phyloP scores from a whole-genome alignment of 2,888 invertebrate genomes.

The Brenthis hecate region DNA sequence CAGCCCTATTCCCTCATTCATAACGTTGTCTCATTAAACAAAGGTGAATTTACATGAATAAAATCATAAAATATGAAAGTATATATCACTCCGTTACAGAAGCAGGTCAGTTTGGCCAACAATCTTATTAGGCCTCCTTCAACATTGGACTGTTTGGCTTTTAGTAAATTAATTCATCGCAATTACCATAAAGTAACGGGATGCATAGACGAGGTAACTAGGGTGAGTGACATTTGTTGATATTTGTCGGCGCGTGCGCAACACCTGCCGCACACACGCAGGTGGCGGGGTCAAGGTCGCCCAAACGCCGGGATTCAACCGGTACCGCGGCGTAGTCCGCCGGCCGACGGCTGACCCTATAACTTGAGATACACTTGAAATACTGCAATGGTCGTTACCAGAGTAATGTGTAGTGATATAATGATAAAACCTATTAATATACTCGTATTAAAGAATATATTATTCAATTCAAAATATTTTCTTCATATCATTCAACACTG shows the following conservation, averaged over 20 bases:
- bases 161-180: conserved; percentile 12
- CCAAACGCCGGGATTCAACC: conserved; percentile 41
- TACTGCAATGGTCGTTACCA: too few species aligned
- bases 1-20: too few species aligned
- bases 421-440: too few species aligned
- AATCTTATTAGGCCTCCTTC: neutral
- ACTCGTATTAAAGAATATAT: too few species aligned
- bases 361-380: neutral
- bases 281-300: conserved; percentile 42
- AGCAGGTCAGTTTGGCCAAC: too few species aligned
- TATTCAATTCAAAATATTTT: too few species aligned
- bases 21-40: too few species aligned
- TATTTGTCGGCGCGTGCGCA: conserved; percentile 55
- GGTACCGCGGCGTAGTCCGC: conserved; percentile 16
- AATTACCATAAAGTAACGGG: conserved; percentile 39
- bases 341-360: conserved; percentile 24
- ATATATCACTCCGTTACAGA: too few species aligned
- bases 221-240: conserved; percentile 69
- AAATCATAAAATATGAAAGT: too few species aligned
- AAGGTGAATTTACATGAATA: too few species aligned
- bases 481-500: too few species aligned
- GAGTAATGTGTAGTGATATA: too few species aligned
- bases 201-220: conserved; percentile 32
- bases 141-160: neutral
- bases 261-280: conserved; percentile 46